Evolutionary conservation across 2,113 vertebrate genomes (phyloP), one percentile per base, ranked within the genome.

Genomic region (Mungos mungo): DNA sequence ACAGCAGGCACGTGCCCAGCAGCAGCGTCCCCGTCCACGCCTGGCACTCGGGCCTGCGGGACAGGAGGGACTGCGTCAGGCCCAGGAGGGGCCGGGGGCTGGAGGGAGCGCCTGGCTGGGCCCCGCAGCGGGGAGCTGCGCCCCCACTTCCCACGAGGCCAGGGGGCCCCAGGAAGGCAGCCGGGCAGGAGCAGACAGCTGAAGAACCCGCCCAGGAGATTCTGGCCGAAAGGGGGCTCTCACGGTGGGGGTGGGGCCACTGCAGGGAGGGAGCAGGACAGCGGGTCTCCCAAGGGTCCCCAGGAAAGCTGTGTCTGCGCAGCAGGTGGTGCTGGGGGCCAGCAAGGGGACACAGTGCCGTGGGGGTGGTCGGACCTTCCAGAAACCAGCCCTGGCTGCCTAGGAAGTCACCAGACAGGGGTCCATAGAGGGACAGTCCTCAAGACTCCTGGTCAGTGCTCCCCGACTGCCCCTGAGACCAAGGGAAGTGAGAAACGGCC

Each of bases 1-100:
- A 99, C 5, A 99, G 99, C 92, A 99, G 99, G 97, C 99, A 99
- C 0, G 99, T 99, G 94, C 99, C 99, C 80, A 99, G 97, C 92
- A 99, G 99, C 94, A 99, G 98, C 88, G 99, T 98, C 96, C 96
- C 98, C 0, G 99, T 99, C 99, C 99, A 99, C 14, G 98, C 69
- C 5, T 99, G 99, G 33, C 98, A 99, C 97, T 99, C 98, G 0
- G 99, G 98, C 98, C 99, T 99, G 98, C 6, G 66, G 88, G 86
- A 25, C 29, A 54, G 29, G 47, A 9, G 54, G 41, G 27, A 41
- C 5, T 0, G 12, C 0, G 57, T 74, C 52, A 90, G 60, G 88
- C 71, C 16, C 2, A 3, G 15, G 76, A 14, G 29, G 31, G 35
- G 23, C 35, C 31, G 0, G n/a, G n/a, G 50, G 50, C 9, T 3